phyloP scores from a whole-genome alignment of 2,113 vertebrate species.

The Oostethus manadensis region DNA sequence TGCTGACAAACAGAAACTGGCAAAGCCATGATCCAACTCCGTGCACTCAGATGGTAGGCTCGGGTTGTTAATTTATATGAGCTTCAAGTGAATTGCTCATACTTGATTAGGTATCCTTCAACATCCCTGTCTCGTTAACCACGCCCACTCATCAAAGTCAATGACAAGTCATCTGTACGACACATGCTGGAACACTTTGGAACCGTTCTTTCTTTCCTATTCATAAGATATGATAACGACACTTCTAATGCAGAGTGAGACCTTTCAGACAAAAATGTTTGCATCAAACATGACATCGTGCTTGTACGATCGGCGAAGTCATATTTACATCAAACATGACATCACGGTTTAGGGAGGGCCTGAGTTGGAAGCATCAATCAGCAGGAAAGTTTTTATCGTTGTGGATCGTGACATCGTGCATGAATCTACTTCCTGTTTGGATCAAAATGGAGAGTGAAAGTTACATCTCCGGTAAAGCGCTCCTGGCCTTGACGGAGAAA shows the following conservation, averaged over 20 bases:
- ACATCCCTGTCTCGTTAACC: too few species aligned
- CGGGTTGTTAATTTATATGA: too few species aligned
- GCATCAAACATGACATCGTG: conserved; percentile 6
- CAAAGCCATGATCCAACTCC: too few species aligned
- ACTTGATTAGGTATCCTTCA: too few species aligned
- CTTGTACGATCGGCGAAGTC: not conserved
- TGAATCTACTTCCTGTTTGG: not conserved
- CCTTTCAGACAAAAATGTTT: not conserved
- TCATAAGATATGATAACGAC: too few species aligned
- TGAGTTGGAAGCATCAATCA: not conserved
- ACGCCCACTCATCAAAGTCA: too few species aligned
- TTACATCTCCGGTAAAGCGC: conserved; percentile 4
- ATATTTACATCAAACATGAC: conserved; percentile 1
- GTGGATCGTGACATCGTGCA: not conserved
- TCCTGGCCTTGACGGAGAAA: conserved; percentile 8
- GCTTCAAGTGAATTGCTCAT: too few species aligned
- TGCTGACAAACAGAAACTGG: too few species aligned
- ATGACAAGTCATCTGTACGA: too few species aligned
- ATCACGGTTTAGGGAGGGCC: not conserved
- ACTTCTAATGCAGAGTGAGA: not conserved
- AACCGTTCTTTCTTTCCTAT: too few species aligned
- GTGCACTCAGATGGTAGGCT: too few species aligned
- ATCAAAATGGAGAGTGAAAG: conserved; percentile 3
- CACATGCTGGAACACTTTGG: too few species aligned
- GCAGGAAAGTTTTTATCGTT: not conserved